Evolutionary conservation across 1,140 invertebrate genomes (phyloP), one percentile per base, ranked within the genome.

Genomic region (Microplitis mediator): DNA sequence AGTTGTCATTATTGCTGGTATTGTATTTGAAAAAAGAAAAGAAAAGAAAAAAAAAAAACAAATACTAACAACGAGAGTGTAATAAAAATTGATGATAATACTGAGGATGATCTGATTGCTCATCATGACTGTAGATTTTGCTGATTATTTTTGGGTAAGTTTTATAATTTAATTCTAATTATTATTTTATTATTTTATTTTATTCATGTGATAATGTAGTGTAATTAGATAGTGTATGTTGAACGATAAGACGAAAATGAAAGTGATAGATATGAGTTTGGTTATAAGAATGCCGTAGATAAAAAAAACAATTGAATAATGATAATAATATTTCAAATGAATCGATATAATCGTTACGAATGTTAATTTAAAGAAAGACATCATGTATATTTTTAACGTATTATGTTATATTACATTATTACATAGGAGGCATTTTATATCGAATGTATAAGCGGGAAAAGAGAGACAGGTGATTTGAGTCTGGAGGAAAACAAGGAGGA

Each of bases 111-210:
- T 84, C 79, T 84, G 81, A 85, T 81, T 77, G 74, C 78, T 79
- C 84, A 86, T 77, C 84, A 93, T 93, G 92, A 93, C 92, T 79
- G 92, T 94, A 78, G 91, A 93, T 83, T 94, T 94, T 85, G 92
- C 91, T 79, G 92, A 94, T 85, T 93, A 93, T 85, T 94, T 94
- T 88, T 94, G 93, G 93, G 93, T 93, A 85, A 90, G 90, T 70
- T 61, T 71, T n/a, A 9, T 23, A 32, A n/a, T 11, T 52, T 45
- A 31, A 62, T 67, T 72, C 14, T 35, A 36, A 31, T 39, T 4
- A 35, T 58, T 16, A 13, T 61, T 11, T 35, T 34, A 5, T 23
- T 32, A 2, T 31, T 60, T 60, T 23, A 11, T 54, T n/a, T 54
- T 4, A 54, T 54, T 14, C 13, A 54, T 11, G 16, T 2, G 13